phyloP scores from a whole-genome alignment of 2,113 vertebrate genomes.

The Chiloscyllium plagiosum region DNA sequence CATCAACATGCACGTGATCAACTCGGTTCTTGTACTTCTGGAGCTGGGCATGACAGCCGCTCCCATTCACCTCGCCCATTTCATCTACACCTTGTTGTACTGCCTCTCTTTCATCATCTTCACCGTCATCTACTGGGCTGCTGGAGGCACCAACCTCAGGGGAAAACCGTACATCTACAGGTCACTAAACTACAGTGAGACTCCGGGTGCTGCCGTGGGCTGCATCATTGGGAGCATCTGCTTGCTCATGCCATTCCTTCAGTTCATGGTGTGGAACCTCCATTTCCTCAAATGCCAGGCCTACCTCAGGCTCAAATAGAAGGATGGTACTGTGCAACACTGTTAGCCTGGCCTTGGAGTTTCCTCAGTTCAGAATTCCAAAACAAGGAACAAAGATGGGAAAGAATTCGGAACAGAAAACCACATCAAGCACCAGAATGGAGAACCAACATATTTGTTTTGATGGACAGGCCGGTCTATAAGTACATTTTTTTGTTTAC shows the following conservation, averaged over 20 bases:
- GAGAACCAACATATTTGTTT: not conserved
- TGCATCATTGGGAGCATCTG: not conserved
- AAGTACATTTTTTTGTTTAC: not conserved
- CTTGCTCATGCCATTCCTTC: not conserved
- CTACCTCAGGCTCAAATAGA: not conserved
- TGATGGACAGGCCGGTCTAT: not conserved
- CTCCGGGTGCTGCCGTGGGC: not conserved
- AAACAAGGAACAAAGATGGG: not conserved
- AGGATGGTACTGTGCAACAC: not conserved
- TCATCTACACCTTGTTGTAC: not conserved
- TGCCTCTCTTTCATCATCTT: not conserved
- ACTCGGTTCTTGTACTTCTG: not conserved
- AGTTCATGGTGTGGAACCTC: slow-evolving; percentile 16
- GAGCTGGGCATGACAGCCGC: not conserved
- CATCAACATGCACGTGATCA: slow-evolving; percentile 7
- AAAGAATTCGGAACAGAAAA: not conserved
- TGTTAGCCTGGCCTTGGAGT: not conserved
- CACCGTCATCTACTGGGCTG: not conserved
- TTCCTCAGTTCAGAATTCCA: not conserved
- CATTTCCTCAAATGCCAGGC: not conserved
- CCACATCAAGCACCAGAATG: not conserved
- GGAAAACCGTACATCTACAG: not conserved
- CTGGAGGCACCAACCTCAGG: not conserved
- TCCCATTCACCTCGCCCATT: slow-evolving; percentile 23
- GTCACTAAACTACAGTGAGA: not conserved